Conservation (phyloP, 1,140 invertebrate species). For the Periplaneta americana region DNA sequence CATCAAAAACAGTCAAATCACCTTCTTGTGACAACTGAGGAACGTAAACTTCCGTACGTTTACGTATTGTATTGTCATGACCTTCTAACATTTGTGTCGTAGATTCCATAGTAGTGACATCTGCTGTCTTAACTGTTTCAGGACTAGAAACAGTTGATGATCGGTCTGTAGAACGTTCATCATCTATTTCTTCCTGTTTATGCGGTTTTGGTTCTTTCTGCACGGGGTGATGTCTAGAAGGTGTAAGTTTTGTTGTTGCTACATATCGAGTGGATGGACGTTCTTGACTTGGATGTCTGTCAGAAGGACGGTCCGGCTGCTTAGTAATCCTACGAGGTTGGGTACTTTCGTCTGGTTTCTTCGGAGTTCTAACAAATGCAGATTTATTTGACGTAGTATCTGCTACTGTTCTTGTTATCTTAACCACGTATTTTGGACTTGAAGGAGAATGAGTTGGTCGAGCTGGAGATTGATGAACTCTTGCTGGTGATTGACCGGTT, state of each 20-base stretch:
- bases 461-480: not conserved
- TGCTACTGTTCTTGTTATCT: not conserved
- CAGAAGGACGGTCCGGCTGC: not conserved
- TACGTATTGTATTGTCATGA: slow-evolving; percentile 3
- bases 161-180: slow-evolving; percentile 8
- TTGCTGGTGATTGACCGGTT: not conserved
- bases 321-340: not conserved
- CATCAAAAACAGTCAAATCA: not conserved
- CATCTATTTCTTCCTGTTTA: not conserved
- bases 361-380: not conserved
- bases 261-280: not conserved
- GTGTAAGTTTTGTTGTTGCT: not conserved
- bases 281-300: not conserved
- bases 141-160: slow-evolving; percentile 21
- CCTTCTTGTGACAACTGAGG: not conserved
- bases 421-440: not conserved
- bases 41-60: not conserved
- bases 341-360: not conserved
- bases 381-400: not conserved
- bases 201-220: not conserved
- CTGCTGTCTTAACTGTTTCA: slow-evolving; percentile 21
- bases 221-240: not conserved
- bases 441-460: not conserved
- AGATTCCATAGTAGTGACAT: not conserved
- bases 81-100: not conserved